Conservation (phyloP, 1,140 invertebrate species). For the Daktulosphaira vitifoliae region DNA sequence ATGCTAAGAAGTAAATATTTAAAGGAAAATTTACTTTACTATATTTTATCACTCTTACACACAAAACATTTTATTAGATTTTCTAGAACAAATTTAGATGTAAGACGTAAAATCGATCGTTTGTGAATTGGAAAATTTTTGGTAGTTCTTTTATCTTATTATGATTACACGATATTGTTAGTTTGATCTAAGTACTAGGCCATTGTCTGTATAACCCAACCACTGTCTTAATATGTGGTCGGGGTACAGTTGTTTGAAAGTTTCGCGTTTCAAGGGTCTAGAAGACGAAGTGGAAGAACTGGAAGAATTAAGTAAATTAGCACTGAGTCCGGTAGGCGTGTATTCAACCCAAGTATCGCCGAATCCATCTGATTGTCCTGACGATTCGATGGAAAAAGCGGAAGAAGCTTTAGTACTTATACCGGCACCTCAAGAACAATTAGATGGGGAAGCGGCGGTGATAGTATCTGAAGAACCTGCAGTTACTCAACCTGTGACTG, state of each 20-base stretch:
- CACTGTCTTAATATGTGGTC: not conserved
- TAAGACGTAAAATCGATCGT: too few relatives aligned
- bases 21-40: too few relatives aligned
- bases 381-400: constrained; percentile 36
- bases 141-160: too few relatives aligned
- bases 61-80: too few relatives aligned
- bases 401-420: constrained; percentile 38
- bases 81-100: too few relatives aligned
- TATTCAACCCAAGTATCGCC: constrained; percentile 41
- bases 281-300: constrained; percentile 38
- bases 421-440: not conserved
- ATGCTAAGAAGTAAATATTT: too few relatives aligned
- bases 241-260: not conserved
- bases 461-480: not conserved
- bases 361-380: constrained; percentile 37
- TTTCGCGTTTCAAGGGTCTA: constrained; percentile 36
- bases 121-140: too few relatives aligned
- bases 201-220: too few relatives aligned
- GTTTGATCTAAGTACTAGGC: too few relatives aligned
- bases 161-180: too few relatives aligned
- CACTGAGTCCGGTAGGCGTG: constrained; percentile 36
- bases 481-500: not conserved
- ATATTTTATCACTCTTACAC: too few relatives aligned
- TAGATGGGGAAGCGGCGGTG: not conserved
- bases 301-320: constrained; percentile 42